Conservation (phyloP, 1,140 invertebrate species). For the Philaenus spumarius region DNA sequence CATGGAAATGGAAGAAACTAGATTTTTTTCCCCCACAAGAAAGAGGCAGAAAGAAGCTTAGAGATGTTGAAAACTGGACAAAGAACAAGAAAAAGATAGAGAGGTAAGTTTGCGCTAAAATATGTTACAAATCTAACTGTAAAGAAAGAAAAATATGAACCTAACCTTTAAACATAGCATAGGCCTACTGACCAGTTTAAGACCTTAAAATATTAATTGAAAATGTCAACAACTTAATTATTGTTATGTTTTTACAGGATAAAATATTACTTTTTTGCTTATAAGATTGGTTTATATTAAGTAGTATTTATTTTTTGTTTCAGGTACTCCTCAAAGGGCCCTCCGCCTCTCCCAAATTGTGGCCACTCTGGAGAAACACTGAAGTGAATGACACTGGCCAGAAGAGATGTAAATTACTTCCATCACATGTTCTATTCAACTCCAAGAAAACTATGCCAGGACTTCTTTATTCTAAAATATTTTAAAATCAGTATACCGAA, state of each 20-base stretch:
- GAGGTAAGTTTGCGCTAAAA: too few relatives aligned
- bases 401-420: slow-evolving; percentile 1
- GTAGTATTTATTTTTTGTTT: background rate
- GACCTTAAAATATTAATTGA: background rate
- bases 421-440: background rate
- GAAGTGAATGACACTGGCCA: background rate
- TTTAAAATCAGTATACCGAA: background rate
- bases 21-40: too few relatives aligned
- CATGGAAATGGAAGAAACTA: too few relatives aligned
- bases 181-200: background rate
- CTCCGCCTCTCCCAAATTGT: background rate
- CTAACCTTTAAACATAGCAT: background rate
- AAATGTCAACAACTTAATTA: background rate
- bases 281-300: background rate
- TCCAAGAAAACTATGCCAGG: background rate
- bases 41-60: too few relatives aligned
- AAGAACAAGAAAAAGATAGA: too few relatives aligned
- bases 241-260: background rate
- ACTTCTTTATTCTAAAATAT: too few relatives aligned
- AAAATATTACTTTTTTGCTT: background rate
- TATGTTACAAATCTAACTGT: too few relatives aligned
- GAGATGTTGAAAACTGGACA: too few relatives aligned
- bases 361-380: background rate
- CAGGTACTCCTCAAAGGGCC: background rate
- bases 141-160: background rate